These are phyloP conservation scores for Pica pica DNA, from an alignment of 2,113 vertebrate species.

Conservation along the genomic window DNA sequence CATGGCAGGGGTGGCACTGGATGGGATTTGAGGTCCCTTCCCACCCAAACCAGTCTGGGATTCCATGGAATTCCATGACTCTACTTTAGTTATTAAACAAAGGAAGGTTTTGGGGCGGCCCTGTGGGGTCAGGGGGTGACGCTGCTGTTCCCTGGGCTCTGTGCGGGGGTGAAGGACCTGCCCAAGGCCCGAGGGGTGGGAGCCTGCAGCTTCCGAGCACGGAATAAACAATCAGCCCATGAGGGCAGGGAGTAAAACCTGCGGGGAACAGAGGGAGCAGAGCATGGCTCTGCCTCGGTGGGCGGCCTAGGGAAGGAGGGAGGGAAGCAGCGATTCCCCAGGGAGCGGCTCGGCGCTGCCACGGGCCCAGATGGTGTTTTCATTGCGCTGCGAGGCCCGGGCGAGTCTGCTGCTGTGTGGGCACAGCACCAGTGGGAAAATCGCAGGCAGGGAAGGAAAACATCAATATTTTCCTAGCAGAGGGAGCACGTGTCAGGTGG, in stretches of 20 bases:
- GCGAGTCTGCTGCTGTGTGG: neutral
- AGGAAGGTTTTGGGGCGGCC: neutral
- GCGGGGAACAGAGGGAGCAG: neutral
- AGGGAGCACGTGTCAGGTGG: neutral
- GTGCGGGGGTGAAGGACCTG: neutral
- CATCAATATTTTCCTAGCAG: neutral
- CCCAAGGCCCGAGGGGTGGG: neutral
- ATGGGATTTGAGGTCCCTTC: neutral
- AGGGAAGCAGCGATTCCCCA: neutral
- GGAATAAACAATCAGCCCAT: rapidly evolving
- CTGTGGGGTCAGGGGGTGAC: neutral
- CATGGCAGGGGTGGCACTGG: neutral
- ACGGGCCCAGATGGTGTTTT: neutral
- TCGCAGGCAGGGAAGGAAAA: neutral
- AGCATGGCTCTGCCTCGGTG: neutral
- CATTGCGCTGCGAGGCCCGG: neutral
- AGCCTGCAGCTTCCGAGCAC: too few relatives aligned
- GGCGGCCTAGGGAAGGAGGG: neutral
- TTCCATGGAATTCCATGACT: neutral
- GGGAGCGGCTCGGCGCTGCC: neutral
- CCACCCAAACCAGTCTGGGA: neutral
- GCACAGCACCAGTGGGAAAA: neutral
- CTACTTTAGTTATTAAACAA: rapidly evolving
- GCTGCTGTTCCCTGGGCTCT: neutral
- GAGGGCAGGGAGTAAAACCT: neutral